These are phyloP conservation scores for Nymphalis polychloros DNA, from an alignment of 2,888 invertebrate species.

Conservation along the genomic window DNA sequence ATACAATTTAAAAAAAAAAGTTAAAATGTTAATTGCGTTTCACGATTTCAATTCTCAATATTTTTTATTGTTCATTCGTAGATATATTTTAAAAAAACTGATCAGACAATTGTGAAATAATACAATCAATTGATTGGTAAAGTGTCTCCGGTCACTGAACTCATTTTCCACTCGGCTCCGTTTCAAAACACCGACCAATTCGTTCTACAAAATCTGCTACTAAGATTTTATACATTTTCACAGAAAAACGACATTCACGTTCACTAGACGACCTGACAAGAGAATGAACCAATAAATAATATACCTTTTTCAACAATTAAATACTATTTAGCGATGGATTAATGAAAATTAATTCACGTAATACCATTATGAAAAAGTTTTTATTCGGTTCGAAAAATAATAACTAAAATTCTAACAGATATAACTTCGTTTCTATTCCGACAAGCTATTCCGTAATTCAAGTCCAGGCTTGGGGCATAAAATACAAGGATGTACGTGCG, in stretches of 20 bases:
- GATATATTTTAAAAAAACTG: background rate
- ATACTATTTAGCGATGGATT: background rate
- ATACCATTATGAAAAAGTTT: background rate
- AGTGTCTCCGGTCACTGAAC: conserved; percentile 53
- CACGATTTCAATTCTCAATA: background rate
- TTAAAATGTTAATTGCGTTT: background rate
- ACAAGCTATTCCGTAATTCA: conserved; percentile 23
- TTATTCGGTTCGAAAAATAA: background rate
- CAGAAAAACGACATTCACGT: too few relatives aligned
- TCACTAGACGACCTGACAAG: background rate
- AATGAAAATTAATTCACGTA: background rate
- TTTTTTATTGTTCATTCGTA: background rate
- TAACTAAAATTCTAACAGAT: background rate
- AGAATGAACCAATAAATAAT: background rate
- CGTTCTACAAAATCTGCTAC: conserved; percentile 49
- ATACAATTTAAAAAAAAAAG: background rate
- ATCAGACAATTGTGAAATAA: conserved; percentile 46
- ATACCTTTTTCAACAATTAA: background rate
- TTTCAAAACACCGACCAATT: conserved; percentile 63
- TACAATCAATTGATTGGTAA: conserved; percentile 55
- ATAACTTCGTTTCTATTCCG: conserved; percentile 4
- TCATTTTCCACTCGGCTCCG: conserved; percentile 56
- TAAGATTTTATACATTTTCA: conserved; percentile 3
- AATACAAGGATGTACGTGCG: conserved; percentile 30
- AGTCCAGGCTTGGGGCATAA: conserved; percentile 27